These are phyloP conservation scores for Drosophila kepulauana DNA, from an alignment of 1,140 invertebrate species.

Conservation along the genomic window DNA sequence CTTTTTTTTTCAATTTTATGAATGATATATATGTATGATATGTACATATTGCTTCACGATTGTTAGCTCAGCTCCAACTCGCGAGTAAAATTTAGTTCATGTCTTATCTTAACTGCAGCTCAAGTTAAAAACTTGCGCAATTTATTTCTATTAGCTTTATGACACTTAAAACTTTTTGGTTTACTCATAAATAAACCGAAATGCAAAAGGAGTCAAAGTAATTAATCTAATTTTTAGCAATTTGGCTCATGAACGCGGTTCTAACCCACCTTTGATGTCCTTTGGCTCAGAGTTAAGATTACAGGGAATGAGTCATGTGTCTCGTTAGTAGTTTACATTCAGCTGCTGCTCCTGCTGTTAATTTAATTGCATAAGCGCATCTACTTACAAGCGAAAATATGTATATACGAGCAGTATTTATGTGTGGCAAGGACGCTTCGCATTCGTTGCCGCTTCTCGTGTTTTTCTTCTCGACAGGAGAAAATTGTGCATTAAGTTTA, in stretches of 20 bases:
- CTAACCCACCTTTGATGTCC: neutral
- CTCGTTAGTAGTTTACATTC: conserved; percentile 11
- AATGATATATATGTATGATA: too few relatives aligned
- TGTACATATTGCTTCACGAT: too few relatives aligned
- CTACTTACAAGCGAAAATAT: neutral
- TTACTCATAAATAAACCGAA: too few relatives aligned
- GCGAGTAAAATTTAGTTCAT: too few relatives aligned
- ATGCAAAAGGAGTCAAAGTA: too few relatives aligned
- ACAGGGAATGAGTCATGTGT: neutral
- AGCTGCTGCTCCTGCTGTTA: conserved; percentile 50
- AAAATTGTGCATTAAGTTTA: conserved; percentile 35
- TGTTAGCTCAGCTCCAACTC: too few relatives aligned
- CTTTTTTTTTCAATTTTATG: too few relatives aligned
- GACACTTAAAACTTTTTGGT: too few relatives aligned
- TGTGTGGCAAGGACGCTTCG: conserved; percentile 25
- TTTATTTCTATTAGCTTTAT: too few relatives aligned
- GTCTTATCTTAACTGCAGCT: too few relatives aligned
- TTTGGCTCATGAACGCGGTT: neutral
- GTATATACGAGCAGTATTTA: neutral
- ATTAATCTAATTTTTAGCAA: neutral
- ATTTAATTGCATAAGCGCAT: conserved; percentile 63
- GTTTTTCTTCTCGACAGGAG: conserved; percentile 25
- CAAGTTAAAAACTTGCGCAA: too few relatives aligned
- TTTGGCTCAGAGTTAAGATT: neutral
- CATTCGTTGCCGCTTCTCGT: conserved; percentile 14